Percentiles rank a stretch among this genome's conserved stretches.
Evolutionary conservation across 2,113 vertebrate species (phyloP).

Genomic region (Halichoeres trimaculatus): DNA sequence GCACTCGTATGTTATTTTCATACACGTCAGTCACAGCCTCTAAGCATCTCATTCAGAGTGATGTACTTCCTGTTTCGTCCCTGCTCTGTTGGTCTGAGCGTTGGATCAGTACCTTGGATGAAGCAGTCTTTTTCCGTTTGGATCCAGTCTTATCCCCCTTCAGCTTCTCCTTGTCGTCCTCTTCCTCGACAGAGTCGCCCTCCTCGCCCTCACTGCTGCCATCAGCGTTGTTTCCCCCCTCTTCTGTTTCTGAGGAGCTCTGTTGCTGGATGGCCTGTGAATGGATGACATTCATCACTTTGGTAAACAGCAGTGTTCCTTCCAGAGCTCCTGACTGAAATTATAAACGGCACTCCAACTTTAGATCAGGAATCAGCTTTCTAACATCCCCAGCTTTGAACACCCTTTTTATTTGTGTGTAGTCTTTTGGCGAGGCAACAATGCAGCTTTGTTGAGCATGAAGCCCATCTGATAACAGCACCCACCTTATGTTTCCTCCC

Average conservation of each 20-base stretch:
- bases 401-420: slow-evolving; percentile 5
- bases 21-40: too few species aligned
- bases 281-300: fast-evolving
- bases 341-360: not conserved
- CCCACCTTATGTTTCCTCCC: not conserved
- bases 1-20: too few species aligned
- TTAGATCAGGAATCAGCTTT: not conserved
- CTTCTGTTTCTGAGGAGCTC: slow-evolving; percentile 94
- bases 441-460: slow-evolving; percentile 10
- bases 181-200: slow-evolving; percentile 88
- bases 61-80: not conserved
- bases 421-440: slow-evolving; percentile 12
- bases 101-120: slow-evolving; percentile 87
- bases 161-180: slow-evolving; percentile 90
- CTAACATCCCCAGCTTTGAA: not conserved
- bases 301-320: not conserved
- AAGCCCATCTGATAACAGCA: not conserved
- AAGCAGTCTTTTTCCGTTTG: slow-evolving; percentile 93
- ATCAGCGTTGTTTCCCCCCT: slow-evolving; percentile 90
- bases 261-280: slow-evolving; percentile 92
- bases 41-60: too few species aligned
- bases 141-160: slow-evolving; percentile 92
- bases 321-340: not conserved
- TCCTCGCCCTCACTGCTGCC: slow-evolving; percentile 95
- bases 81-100: not conserved